Conservation (phyloP, 2,797 vertebrate genomes). For the Buceros bicornis region DNA sequence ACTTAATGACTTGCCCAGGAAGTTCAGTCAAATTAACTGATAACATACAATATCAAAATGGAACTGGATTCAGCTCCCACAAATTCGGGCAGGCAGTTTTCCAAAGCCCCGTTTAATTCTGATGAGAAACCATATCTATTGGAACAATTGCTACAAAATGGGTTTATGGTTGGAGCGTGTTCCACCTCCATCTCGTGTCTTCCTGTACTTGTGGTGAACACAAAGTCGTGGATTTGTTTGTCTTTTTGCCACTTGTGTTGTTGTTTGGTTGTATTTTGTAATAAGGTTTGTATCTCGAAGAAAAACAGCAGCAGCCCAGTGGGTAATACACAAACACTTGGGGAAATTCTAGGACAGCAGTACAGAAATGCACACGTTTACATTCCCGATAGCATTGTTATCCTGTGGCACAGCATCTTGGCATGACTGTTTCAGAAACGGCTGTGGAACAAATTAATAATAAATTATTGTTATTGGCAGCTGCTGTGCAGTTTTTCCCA, state of each 20-base stretch:
- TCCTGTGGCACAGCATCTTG: not conserved
- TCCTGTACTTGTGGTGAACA: not conserved
- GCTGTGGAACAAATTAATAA: constrained; percentile 40
- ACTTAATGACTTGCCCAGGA: constrained; percentile 51
- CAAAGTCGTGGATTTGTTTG: not conserved
- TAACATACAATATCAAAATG: not conserved
- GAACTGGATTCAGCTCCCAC: not conserved
- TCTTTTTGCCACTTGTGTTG: not conserved
- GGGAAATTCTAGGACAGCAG: not conserved
- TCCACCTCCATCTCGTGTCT: not conserved
- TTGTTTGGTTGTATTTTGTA: not conserved
- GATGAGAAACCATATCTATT: not conserved
- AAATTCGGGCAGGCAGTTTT: not conserved
- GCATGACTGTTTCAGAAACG: not conserved
- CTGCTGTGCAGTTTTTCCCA: constrained; percentile 27
- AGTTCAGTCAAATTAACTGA: constrained; percentile 60
- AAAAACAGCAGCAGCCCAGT: not conserved
- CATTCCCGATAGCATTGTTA: not conserved
- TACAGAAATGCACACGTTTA: not conserved
- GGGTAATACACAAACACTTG: not conserved
- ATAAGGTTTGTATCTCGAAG: not conserved
- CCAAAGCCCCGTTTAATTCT: not conserved
- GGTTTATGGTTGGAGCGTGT: not conserved
- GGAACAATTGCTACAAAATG: not conserved
- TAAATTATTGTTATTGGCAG: constrained; percentile 67